These are phyloP conservation scores for Philereme vetulata DNA, from an alignment of 2,888 invertebrate species.

Conservation along the genomic window DNA sequence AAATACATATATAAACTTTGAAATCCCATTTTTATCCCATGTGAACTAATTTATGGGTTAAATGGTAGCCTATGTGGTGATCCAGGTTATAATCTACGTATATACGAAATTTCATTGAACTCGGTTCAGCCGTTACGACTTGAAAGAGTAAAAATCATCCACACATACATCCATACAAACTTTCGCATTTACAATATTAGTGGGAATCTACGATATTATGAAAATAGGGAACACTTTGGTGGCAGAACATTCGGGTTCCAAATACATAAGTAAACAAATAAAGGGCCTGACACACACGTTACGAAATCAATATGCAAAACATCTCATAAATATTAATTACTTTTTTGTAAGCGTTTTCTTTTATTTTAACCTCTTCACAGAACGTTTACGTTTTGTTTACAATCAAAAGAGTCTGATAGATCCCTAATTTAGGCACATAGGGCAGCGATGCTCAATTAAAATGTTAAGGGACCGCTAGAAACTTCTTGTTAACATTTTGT, in stretches of 20 bases:
- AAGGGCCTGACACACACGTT: conserved; percentile 7
- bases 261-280: conserved; percentile 11
- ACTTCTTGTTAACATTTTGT: too few relatives aligned
- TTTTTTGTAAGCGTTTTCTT: conserved; percentile 27
- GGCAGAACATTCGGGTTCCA: not conserved
- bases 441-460: conserved; percentile 17
- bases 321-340: conserved; percentile 34
- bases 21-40: too few relatives aligned
- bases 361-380: conserved; percentile 33
- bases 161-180: too few relatives aligned
- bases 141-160: too few relatives aligned
- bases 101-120: too few relatives aligned
- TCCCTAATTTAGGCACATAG: conserved; percentile 59
- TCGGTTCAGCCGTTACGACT: too few relatives aligned
- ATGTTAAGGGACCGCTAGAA: not conserved
- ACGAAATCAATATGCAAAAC: conserved; percentile 30
- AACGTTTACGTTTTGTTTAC: conserved; percentile 53
- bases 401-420: conserved; percentile 55
- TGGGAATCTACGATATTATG: not conserved
- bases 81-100: too few relatives aligned
- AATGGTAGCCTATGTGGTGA: too few relatives aligned
- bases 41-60: too few relatives aligned
- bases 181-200: too few relatives aligned
- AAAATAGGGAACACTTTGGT: not conserved
- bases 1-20: too few relatives aligned